Conservation (phyloP, 2,113 vertebrate species). For the Sceloporus tristichus region DNA sequence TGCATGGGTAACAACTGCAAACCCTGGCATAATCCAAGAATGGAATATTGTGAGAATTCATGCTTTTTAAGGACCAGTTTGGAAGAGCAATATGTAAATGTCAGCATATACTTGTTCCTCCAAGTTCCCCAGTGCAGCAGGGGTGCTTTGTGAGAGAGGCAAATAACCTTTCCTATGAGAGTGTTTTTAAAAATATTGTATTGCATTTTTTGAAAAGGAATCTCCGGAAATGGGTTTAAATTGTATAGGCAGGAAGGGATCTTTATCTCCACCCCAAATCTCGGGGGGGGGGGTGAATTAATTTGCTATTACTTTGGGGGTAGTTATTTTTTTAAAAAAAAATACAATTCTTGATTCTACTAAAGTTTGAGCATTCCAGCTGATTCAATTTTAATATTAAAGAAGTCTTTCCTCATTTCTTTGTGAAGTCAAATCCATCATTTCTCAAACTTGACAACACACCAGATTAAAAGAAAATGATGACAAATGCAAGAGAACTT, state of each 20-base stretch:
- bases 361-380: neutral
- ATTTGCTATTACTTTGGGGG: neutral
- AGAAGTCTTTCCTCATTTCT: constrained; percentile 9
- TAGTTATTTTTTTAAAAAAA: neutral
- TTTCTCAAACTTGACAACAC: constrained; percentile 21
- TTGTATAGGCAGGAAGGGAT: neutral
- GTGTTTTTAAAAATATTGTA: neutral
- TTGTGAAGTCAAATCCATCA: constrained; percentile 38
- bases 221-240: neutral
- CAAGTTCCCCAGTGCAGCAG: neutral
- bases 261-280: neutral
- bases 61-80: neutral
- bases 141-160: neutral
- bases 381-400: constrained; percentile 34
- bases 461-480: constrained; percentile 13
- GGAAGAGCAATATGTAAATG: neutral
- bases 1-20: no score
- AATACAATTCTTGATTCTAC: neutral
- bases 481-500: constrained; percentile 20
- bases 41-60: neutral
- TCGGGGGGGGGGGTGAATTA: neutral
- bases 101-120: neutral
- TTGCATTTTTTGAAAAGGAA: neutral
- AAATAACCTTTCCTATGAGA: neutral
- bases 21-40: no score